These are phyloP conservation scores for Venusia cambrica DNA, from an alignment of 2,888 invertebrate species.

Conservation along the genomic window DNA sequence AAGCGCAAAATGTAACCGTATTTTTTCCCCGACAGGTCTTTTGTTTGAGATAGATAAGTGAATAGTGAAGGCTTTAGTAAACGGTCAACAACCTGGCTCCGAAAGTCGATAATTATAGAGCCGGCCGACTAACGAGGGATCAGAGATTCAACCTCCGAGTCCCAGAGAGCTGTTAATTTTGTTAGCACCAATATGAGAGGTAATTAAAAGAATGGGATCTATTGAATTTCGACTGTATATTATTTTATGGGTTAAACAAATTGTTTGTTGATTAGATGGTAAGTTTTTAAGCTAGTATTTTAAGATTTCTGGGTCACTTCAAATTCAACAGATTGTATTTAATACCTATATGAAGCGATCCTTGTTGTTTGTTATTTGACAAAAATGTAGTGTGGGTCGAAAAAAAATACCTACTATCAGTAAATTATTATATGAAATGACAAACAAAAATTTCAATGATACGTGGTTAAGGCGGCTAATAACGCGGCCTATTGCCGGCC, in stretches of 20 bases:
- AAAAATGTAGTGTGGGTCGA: conserved; percentile 2
- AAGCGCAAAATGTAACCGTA: conserved; percentile 59
- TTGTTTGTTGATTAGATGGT: no score
- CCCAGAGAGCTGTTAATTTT: conserved; percentile 38
- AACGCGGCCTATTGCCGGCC: conserved; percentile 36
- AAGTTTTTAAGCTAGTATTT: no score
- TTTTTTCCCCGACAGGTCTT: conserved; percentile 51
- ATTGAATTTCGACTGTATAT: conserved; percentile 21
- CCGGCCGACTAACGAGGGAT: conserved; percentile 58
- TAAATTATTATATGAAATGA: conserved; percentile 65
- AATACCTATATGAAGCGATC: no score
- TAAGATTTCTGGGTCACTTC: no score
- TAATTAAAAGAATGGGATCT: conserved; percentile 29
- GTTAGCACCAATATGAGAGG: conserved; percentile 33
- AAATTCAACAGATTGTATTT: no score
- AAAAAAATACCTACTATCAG: conserved; percentile 42
- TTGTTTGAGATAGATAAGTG: conserved; percentile 75
- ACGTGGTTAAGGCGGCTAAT: conserved; percentile 58
- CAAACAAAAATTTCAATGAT: conserved; percentile 69
- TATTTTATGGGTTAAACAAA: no score
- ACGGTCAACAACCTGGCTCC: conserved; percentile 62
- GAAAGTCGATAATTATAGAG: conserved; percentile 60
- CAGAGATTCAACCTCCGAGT: conserved; percentile 33
- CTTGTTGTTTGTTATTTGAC: conserved; percentile 5
- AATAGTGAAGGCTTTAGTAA: conserved; percentile 57